Base-by-base conservation (phyloP, 2,113 vertebrate genomes). In the Typhlomys cinereus region DNA sequence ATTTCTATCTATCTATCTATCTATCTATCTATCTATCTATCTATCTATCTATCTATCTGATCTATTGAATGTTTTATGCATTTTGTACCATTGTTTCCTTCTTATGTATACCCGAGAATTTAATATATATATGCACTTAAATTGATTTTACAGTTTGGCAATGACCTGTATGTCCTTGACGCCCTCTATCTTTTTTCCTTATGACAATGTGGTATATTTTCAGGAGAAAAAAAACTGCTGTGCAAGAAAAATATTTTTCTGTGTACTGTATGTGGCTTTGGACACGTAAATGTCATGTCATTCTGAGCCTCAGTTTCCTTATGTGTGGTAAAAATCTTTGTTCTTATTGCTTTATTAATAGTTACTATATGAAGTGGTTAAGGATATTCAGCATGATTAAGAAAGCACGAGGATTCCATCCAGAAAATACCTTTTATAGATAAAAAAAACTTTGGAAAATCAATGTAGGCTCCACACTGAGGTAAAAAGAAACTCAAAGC, bases 81-180 rank as follows among this genome's bases (percentile, higher is more conserved):
- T 36, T 21, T 36, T 76, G 0, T 39, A 50, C 25, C 8, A 12
- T 66, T 61, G 84, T 21, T 54, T 61, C 76, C 66, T 4, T 41
- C 10, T 92, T 95, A 70, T 44, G 23, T 66, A 12, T 54, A 14
- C 7, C 78, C 92, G 52, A 90, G 48, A 70, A 36, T 76, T 92
- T 78, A 85, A 57, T 85, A 34, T 88, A 78, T 36, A 62, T 41
- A 57, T 7, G 61, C 12, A 50, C 20, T 70, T 29, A 44, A 64
- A 8, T 36, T 85, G 54, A 39, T 70, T 48, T 15, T 82, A 41
- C 1, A 36, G 6, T 76, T 81, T n/a, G 54, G 29, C 78, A 90
- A 74, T 59, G 46, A 90, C 61, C 25, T 34, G 0, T 29, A 71
- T 27, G 44, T 52, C 59, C 84, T 59, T 54, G 31, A 66, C 6